Evolutionary conservation across 2,888 invertebrate species (phyloP), one percentile per base, ranked within the genome.

Genomic region (Eledone cirrhosa): DNA sequence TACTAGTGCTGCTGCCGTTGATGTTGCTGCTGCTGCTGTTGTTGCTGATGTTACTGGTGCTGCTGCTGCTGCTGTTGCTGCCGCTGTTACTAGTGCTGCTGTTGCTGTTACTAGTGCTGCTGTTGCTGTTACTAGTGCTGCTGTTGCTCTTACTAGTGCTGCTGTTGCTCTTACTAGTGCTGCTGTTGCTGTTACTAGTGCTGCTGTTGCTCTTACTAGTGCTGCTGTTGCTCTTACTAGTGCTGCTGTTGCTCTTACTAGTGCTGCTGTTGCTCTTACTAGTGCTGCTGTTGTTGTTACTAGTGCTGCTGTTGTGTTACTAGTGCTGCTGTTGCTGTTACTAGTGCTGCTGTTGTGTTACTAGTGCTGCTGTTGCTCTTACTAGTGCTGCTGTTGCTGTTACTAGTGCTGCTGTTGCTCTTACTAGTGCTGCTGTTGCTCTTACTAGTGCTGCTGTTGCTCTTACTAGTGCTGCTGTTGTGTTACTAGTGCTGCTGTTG

Each of bases 151-250:
- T 59, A n/a, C 16, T 59, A n/a, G 19, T 59, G 19, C 59, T 59
- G n/a, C 59, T 59, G 59, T 59, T 59, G 59, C 59, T 59, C 59
- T n/a, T 59, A n/a, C 59, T 59, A 59, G 16, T 59, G 59, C n/a
- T 59, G 59, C 16, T 59, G 59, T n/a, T 59, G 59, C n/a, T 59
- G 59, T n/a, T 59, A 16, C 59, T 59, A n/a, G 16, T 59, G 59
- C n/a, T 59, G 59, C 59, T 59, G 59, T 19, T 59, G 59, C 59
- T 59, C 19, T 59, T 59, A n/a, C 59, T 59, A 16, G 19, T 59
- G 59, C 59, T 59, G 19, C 16, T 19, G 59, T n/a, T 59, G 59
- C n/a, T 59, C 19, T n/a, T 59, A 16, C 59, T 59, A n/a, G 19
- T 59, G 19, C 16, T 19, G 59, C 59, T 59, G 59, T n/a, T 59